These are phyloP conservation scores for Colinus virginianus DNA, from an alignment of 2,113 vertebrate species.

Conservation along the genomic window DNA sequence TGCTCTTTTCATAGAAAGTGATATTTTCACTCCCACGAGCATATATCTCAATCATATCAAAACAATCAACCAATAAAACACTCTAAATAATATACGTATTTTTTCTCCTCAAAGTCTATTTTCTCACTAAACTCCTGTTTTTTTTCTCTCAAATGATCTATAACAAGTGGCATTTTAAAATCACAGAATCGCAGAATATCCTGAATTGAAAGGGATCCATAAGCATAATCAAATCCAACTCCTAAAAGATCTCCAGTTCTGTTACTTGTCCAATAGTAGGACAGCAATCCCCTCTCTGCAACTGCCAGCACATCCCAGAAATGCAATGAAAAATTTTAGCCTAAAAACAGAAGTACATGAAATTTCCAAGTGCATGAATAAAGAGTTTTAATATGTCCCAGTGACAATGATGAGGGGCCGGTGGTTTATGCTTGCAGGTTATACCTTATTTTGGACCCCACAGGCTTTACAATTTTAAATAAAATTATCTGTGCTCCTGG, in stretches of 20 bases:
- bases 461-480: background rate
- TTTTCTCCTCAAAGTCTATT: background rate
- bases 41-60: constrained; percentile 15
- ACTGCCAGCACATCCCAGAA: background rate
- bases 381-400: background rate
- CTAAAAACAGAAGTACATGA: background rate
- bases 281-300: background rate
- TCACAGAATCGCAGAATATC: no score
- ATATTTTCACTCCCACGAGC: background rate
- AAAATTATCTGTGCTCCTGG: background rate
- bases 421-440: rapidly evolving
- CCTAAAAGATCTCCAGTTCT: background rate
- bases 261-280: background rate
- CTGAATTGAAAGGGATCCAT: no score
- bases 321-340: background rate
- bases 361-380: background rate
- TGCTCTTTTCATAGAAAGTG: background rate
- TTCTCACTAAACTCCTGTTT: background rate
- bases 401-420: background rate
- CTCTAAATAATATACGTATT: background rate
- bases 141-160: background rate
- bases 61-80: background rate
- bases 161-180: background rate
- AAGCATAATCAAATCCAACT: no score
- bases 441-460: background rate